Conservation (phyloP, 2,797 vertebrate species). For the Pachyuromys duprasi region DNA sequence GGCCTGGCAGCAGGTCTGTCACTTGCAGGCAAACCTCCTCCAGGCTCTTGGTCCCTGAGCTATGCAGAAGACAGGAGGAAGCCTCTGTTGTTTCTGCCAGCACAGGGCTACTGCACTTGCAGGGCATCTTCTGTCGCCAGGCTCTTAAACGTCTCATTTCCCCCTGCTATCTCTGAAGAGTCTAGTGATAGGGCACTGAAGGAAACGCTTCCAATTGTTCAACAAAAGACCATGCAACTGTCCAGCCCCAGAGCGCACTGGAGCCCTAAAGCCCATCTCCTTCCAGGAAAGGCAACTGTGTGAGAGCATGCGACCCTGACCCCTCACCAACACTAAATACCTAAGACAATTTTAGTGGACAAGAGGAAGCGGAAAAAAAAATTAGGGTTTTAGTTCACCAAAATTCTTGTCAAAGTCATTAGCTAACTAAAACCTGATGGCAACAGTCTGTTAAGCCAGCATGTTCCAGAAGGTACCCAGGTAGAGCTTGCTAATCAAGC, state of each 20-base stretch:
- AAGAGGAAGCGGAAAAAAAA: neutral
- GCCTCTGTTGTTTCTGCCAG: neutral
- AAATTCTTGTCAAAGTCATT: neutral
- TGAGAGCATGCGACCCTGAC: neutral
- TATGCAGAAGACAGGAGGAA: slow-evolving; percentile 52
- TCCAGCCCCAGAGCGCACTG: neutral
- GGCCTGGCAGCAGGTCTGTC: slow-evolving; percentile 94
- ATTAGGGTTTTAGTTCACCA: neutral
- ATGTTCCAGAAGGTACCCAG: neutral
- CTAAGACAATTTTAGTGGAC: neutral
- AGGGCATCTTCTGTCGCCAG: neutral
- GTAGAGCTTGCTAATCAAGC: neutral
- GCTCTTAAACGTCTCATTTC: neutral
- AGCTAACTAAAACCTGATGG: neutral
- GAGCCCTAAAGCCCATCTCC: neutral
- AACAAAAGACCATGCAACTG: neutral
- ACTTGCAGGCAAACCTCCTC: slow-evolving; percentile 97
- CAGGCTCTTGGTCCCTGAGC: slow-evolving; percentile 91
- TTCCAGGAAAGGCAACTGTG: neutral
- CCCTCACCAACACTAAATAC: neutral
- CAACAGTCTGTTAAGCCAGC: neutral
- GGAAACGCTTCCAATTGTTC: neutral
- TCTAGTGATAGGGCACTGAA: neutral
- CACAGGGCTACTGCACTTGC: rapidly evolving
- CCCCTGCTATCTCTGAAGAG: neutral